Evolutionary conservation across 2,888 invertebrate genomes (phyloP), one percentile per base, ranked within the genome.

Genomic region (Acrobasis repandana): DNA sequence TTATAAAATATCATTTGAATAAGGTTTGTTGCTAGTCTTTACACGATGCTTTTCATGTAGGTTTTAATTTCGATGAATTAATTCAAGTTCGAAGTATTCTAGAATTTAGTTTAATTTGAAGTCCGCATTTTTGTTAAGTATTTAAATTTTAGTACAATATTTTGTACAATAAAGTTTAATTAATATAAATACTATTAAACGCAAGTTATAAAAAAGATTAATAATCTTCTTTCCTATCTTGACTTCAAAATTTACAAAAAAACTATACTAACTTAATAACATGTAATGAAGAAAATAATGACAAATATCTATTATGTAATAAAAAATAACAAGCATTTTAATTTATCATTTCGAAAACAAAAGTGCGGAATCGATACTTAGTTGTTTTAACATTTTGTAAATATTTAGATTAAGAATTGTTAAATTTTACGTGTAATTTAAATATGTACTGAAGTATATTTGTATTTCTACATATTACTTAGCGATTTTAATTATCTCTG

Each of bases 381-480:
- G 73, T 79, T 80, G 71, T 75, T 74, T 77, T 69, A 69, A 66
- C 67, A 63, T 67, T 63, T 65, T 83, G 83, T 85, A 83, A 68
- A 83, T 83, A 81, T 52, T 62, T 77, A 82, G 76, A 65, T 68
- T 83, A 83, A 83, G 82, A 76, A 73, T 82, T 83, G 82, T 85
- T 84, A 83, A 71, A 75, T 46, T 73, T 76, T 81, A 74, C 75
- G 82, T 82, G 80, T 76, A 71, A 28, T 28, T n/a, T 82, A 82
- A 73, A 76, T 67, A 65, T 77, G 77, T 82, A 82, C 77, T 74
- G 74, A 77, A 65, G 63, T 69, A 67, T 67, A 70, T 74, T 74
- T 43, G 38, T 46, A 60, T 54, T 50, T 50, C 50, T 50, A 50
- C 28, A 50, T 50, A 50, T 50, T 72, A 77, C 81, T 85, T 85